These are phyloP conservation scores for Engraulis encrasicolus DNA, from an alignment of 2,113 vertebrate genomes.

Conservation along the genomic window DNA sequence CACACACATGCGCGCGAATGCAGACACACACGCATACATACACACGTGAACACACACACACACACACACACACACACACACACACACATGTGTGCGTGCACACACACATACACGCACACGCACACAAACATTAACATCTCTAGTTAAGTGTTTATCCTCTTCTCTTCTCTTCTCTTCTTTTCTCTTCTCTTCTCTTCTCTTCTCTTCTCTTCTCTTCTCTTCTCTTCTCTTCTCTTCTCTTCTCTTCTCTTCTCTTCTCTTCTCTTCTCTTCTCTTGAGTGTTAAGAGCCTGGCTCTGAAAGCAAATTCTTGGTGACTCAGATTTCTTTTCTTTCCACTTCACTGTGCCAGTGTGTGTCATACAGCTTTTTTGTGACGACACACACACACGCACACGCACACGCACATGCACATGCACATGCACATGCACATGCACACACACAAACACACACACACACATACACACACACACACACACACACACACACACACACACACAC, in stretches of 20 bases:
- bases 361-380: neutral
- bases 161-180: neutral
- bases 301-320: constrained; percentile 6
- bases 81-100: no score
- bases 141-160: no score
- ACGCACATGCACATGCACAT: no score
- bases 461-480: no score
- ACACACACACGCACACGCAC: neutral
- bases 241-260: neutral
- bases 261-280: neutral
- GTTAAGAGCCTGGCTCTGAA: neutral
- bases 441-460: neutral
- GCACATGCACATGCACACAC: no score
- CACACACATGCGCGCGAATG: no score
- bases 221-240: neutral
- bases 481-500: neutral
- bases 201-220: neutral
- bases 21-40: no score
- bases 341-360: constrained; percentile 13
- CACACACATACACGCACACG: no score
- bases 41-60: no score
- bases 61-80: no score
- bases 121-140: no score
- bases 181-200: neutral
- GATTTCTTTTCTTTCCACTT: neutral